phyloP scores from a whole-genome alignment of 2,797 vertebrate genomes.

The Rousettus madagascariensis region DNA sequence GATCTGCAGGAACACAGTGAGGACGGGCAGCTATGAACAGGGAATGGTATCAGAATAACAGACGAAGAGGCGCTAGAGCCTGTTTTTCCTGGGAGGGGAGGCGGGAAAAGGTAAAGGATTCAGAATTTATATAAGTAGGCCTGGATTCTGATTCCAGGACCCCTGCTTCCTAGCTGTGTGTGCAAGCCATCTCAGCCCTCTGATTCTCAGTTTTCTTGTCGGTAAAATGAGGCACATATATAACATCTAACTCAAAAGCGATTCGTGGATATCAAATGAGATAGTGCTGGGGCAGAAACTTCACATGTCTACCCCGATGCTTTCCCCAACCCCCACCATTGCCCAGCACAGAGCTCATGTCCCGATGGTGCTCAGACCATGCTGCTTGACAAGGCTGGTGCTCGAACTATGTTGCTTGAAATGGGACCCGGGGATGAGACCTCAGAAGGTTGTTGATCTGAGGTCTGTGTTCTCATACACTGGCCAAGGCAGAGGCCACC shows the following conservation, averaged over 20 bases:
- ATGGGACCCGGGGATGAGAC: not conserved
- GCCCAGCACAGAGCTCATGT: not conserved
- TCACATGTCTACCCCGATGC: fast-evolving
- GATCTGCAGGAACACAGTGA: not conserved
- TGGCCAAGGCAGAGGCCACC: slow-evolving; percentile 21
- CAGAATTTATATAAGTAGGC: not conserved
- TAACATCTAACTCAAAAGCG: not conserved
- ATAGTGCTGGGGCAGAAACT: not conserved
- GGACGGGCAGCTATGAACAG: not conserved
- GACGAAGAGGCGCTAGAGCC: not conserved
- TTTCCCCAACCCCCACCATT: not conserved
- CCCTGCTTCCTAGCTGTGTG: not conserved
- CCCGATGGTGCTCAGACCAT: not conserved
- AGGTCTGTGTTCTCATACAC: slow-evolving; percentile 53
- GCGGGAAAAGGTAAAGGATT: not conserved
- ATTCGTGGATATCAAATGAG: not conserved
- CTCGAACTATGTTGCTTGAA: not conserved
- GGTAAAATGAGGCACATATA: not conserved
- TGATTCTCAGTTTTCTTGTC: not conserved
- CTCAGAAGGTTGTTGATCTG: not conserved
- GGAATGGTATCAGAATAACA: not conserved
- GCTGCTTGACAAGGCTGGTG: not conserved
- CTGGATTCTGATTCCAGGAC: not conserved
- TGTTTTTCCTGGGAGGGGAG: not conserved
- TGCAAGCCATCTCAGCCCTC: not conserved